These are phyloP conservation scores for Prosapia bicincta DNA, from an alignment of 2,888 invertebrate genomes.

Conservation along the genomic window DNA sequence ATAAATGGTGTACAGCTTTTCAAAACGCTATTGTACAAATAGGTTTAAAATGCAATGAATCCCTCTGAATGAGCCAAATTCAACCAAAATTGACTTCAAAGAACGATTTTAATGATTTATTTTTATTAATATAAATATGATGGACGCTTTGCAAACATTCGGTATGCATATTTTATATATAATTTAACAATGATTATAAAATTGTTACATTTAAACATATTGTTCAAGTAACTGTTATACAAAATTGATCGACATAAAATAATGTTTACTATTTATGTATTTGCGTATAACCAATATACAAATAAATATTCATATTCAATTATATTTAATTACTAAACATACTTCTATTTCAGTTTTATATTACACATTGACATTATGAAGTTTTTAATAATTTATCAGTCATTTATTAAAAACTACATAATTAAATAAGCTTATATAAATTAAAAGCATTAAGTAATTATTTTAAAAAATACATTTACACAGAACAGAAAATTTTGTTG, in stretches of 20 bases:
- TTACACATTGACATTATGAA: background rate
- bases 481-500: background rate
- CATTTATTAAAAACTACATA: background rate
- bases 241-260: background rate
- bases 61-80: no score
- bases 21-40: no score
- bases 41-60: no score
- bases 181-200: no score
- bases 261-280: background rate
- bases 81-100: no score
- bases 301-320: background rate
- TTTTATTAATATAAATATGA: no score
- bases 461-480: background rate
- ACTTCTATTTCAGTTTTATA: background rate
- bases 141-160: no score
- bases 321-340: background rate
- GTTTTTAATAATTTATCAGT: background rate
- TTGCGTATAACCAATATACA: background rate
- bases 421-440: background rate
- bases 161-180: no score
- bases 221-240: background rate
- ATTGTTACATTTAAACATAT: background rate
- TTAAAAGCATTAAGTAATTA: background rate
- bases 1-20: no score
- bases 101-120: no score